These are phyloP conservation scores for Strongylocentrotus purpuratus DNA, from an alignment of 35 echinoderm and acorn worm species.

Conservation along the genomic window DNA sequence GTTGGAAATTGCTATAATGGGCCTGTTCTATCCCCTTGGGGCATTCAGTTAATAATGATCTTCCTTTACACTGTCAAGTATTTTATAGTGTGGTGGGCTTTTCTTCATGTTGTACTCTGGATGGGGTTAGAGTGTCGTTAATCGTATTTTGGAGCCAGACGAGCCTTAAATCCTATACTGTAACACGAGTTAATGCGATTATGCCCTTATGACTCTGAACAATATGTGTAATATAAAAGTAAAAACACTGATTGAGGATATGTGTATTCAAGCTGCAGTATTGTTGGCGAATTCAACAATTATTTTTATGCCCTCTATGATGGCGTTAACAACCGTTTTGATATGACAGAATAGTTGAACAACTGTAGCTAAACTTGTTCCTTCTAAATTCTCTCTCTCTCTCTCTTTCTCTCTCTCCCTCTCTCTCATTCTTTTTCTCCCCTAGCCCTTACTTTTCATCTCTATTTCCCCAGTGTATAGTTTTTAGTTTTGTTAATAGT, in stretches of 20 bases:
- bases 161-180: too few relatives aligned
- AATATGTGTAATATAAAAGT: not conserved
- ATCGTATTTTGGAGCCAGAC: too few relatives aligned
- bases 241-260: not conserved
- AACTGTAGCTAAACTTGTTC: not conserved
- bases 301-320: not conserved
- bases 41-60: too few relatives aligned
- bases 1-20: too few relatives aligned
- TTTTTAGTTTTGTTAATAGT: not conserved
- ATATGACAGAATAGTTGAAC: not conserved
- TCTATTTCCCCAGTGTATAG: not conserved
- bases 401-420: not conserved
- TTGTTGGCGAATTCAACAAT: not conserved
- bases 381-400: not conserved
- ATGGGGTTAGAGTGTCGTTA: not conserved
- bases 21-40: too few relatives aligned
- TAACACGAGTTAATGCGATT: too few relatives aligned
- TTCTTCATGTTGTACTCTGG: not conserved
- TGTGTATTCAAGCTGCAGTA: constrained; percentile 3
- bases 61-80: too few relatives aligned
- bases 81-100: not conserved
- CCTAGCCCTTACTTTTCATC: not conserved
- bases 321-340: not conserved
- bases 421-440: not conserved
- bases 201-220: too few relatives aligned